Evolutionary conservation across 2,113 vertebrate species (phyloP).

Genomic region (Brachirus orientalis): DNA sequence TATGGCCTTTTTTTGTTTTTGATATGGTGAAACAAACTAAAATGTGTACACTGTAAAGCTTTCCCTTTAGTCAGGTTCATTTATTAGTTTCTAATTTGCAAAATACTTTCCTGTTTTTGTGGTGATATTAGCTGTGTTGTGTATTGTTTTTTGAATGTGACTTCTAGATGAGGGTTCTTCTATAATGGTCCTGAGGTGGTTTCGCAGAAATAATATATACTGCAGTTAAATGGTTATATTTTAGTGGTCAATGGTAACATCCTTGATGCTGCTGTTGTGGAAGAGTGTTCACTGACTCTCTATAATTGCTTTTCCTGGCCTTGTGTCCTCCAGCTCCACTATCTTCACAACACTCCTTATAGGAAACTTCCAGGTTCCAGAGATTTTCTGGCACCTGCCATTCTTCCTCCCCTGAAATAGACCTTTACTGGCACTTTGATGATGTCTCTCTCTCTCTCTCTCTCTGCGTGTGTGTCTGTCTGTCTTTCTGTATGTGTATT

Average conservation of each 20-base stretch:
- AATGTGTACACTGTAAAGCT: too few species aligned
- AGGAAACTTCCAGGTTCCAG: constrained; percentile 43
- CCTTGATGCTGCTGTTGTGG: background rate
- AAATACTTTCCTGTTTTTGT: too few species aligned
- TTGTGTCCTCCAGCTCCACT: constrained; percentile 11
- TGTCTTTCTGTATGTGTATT: constrained; percentile 7
- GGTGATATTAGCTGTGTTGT: too few species aligned
- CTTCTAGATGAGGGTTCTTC: too few species aligned
- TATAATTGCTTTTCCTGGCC: constrained; percentile 13
- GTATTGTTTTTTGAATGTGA: too few species aligned
- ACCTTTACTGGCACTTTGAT: constrained; percentile 39
- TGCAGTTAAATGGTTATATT: background rate
- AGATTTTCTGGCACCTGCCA: constrained; percentile 59
- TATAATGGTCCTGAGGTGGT: too few species aligned
- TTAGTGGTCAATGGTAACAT: background rate
- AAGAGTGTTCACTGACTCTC: background rate
- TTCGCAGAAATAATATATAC: too few species aligned
- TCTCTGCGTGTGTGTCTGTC: constrained; percentile 8
- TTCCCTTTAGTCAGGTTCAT: too few species aligned
- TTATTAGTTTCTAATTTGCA: too few species aligned
- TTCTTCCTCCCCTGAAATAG: constrained; percentile 59
- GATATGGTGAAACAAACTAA: too few species aligned
- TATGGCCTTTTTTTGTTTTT: too few species aligned
- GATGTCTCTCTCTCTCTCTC: too few species aligned
- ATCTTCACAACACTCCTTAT: constrained; percentile 24